Base-by-base conservation (phyloP, 2,888 invertebrate genomes). In the Drosophila emarginata region DNA sequence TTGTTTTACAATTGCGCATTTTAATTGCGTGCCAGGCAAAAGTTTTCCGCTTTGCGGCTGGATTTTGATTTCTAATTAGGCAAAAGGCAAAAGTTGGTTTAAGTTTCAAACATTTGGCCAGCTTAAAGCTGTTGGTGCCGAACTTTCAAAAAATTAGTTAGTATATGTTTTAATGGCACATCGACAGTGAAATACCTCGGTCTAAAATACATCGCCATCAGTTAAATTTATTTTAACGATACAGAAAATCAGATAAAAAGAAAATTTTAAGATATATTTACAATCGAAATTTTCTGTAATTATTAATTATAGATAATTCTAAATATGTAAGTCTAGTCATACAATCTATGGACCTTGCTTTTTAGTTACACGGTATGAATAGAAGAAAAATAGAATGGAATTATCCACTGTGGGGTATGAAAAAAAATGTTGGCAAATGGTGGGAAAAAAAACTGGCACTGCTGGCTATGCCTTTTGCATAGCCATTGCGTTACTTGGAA, bases 41-140 rank as follows among this genome's bases (percentile, higher is more conserved):
- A 79, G 58, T 79, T 81, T 84, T 58, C 61, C 51, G 61, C 65
- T 69, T 72, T 69, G 62, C 59, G 67, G 54, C 68, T 76, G 61
- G 70, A 71, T 76, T 82, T 80, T 80, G 77, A 85, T 85, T 82
- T 85, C 73, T 85, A 85, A 82, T 82, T 82, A 82, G 76, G 61
- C 68, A 36, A 64, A 39, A 60, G 57, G 45, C 45, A 45, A 12
- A 45, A 45, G 45, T 45, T 45, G 45, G 45, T 7, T 45, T 21
- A 45, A 45, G 45, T 45, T 45, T 45, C 45, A 45, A 45, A 45
- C 45, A 45, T 45, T 45, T 45, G 45, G 28, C 59, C 28, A 40
- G 71, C 51, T 60, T 61, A 59, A 64, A 64, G 64, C 37, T 37
- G n/a, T 40, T 15, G 52, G 11, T 21, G 21, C 11, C 45, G 18